These are phyloP conservation scores for Leptonema lineaticorne DNA, from an alignment of 1,140 invertebrate genomes.

Conservation along the genomic window DNA sequence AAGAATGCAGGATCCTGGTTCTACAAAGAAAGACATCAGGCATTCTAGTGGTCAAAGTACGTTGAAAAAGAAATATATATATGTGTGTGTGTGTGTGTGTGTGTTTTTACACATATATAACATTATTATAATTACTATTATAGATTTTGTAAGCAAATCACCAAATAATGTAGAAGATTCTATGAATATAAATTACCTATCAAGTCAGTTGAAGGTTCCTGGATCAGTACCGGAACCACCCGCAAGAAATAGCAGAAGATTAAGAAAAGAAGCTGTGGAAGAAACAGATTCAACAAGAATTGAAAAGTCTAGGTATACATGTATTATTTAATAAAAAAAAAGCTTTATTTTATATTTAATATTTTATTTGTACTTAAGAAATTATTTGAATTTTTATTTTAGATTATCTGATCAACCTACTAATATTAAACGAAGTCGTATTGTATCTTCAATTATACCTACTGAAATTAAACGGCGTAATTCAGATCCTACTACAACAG, in stretches of 20 bases:
- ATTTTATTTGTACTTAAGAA: conserved; percentile 6
- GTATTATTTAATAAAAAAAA: neutral
- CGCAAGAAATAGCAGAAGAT: conserved; percentile 32
- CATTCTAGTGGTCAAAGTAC: conserved; percentile 29
- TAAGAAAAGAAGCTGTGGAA: conserved; percentile 36
- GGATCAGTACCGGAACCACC: conserved; percentile 37
- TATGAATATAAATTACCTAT: conserved; percentile 13
- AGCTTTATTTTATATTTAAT: neutral
- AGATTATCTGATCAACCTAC: conserved; percentile 46
- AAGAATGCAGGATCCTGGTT: conserved; percentile 45
- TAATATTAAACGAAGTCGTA: conserved; percentile 54
- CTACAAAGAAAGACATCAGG: conserved; percentile 21
- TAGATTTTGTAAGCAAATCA: conserved; percentile 3
- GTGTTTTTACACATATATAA: neutral
- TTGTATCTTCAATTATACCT: conserved; percentile 44
- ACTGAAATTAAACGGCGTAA: conserved; percentile 66
- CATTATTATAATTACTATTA: conserved; percentile 11
- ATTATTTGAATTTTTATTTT: conserved; percentile 34
- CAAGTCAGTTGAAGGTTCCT: conserved; percentile 13
- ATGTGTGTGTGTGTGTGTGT: neutral
- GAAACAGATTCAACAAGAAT: conserved; percentile 33
- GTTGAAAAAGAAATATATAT: neutral
- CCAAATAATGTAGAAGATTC: neutral
- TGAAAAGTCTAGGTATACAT: conserved; percentile 34
- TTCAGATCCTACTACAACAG: conserved; percentile 67